These are phyloP conservation scores for Geopemphigus sp. DNA, from an alignment of 1,140 invertebrate genomes.

Conservation along the genomic window DNA sequence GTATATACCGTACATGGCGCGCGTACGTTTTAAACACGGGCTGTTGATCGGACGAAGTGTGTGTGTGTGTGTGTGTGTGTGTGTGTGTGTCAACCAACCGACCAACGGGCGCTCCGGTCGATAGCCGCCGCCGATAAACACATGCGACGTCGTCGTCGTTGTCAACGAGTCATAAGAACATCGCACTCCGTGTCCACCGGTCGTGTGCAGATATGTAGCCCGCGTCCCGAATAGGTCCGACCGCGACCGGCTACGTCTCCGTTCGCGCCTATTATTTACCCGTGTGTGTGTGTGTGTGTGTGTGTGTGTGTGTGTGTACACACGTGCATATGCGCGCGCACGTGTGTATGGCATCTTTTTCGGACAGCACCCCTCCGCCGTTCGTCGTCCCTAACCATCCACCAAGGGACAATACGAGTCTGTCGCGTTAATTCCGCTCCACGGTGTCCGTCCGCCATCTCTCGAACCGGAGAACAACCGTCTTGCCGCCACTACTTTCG, in stretches of 20 bases:
- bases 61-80: no score
- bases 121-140: not conserved
- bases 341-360: not conserved
- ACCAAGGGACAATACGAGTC: not conserved
- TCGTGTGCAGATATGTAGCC: slow-evolving; percentile 43
- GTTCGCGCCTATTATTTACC: no score
- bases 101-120: not conserved
- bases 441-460: no score
- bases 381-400: not conserved
- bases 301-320: not conserved
- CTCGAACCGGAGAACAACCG: no score
- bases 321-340: no score
- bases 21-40: no score
- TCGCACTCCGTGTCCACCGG: not conserved
- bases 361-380: not conserved
- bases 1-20: no score
- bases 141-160: no score
- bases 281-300: no score
- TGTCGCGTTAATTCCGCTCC: not conserved
- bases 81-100: no score
- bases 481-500: not conserved
- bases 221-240: slow-evolving; percentile 14
- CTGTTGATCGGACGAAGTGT: no score
- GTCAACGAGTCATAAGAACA: slow-evolving; percentile 3
- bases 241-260: no score